Conservation (phyloP, 2,888 invertebrate genomes). For the Willowsia nigromaculata region DNA sequence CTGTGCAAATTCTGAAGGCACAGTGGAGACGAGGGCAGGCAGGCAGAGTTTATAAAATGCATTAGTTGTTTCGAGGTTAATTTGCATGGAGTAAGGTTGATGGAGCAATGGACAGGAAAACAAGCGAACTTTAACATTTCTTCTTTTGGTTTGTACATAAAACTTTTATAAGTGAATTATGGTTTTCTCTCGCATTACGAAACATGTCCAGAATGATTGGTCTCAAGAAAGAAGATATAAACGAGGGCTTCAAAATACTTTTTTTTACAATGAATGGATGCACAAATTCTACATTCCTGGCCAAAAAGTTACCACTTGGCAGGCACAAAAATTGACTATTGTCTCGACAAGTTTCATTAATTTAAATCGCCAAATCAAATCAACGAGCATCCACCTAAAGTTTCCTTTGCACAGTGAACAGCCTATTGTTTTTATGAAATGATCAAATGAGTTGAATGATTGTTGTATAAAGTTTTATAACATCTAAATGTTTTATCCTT, state of each 20-base stretch:
- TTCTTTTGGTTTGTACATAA: not conserved
- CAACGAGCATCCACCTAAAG: not conserved
- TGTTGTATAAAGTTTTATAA: no score
- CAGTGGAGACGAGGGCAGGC: not conserved
- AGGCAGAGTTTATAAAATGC: slow-evolving; percentile 4
- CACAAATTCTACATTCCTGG: no score
- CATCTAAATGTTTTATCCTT: not conserved
- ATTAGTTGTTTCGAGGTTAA: slow-evolving; percentile 29
- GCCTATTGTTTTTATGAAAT: no score
- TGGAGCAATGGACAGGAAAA: not conserved
- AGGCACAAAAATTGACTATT: not conserved
- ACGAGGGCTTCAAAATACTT: no score
- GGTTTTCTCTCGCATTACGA: not conserved
- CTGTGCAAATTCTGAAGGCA: no score
- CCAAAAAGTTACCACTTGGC: no score
- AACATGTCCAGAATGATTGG: not conserved
- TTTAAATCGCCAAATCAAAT: slow-evolving; percentile 47
- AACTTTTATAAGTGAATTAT: not conserved
- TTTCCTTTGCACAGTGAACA: no score
- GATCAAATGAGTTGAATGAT: no score
- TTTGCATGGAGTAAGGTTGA: slow-evolving; percentile 11
- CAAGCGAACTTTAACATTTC: not conserved
- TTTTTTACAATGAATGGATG: no score
- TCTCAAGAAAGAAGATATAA: not conserved
- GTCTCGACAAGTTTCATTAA: slow-evolving; percentile 57